A percentile compares a stretch with the other conserved stretches of the same genome.
phyloP scores from a whole-genome alignment of 2,888 invertebrate genomes.

The Xylophagus ater region DNA sequence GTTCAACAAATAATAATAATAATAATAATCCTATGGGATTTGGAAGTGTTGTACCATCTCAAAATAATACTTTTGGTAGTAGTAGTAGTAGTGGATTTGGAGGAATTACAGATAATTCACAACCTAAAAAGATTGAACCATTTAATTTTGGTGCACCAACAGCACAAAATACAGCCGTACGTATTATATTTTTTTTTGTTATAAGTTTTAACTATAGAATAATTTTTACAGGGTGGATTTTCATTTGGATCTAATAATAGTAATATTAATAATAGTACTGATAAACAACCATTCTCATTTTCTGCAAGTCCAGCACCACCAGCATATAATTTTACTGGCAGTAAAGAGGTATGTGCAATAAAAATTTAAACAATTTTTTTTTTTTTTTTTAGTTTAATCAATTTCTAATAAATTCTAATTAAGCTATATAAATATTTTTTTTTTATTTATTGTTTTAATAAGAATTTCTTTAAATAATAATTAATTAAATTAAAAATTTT shows the following conservation, averaged over 20 bases:
- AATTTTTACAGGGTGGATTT: constrained; percentile 18
- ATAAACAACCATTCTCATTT: constrained; percentile 18
- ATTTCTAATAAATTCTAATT: neutral
- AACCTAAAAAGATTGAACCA: too few relatives aligned
- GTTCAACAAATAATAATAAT: constrained; percentile 11
- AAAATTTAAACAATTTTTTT: neutral
- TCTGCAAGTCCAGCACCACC: constrained; percentile 9
- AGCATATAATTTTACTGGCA: constrained; percentile 16
- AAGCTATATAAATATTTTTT: neutral
- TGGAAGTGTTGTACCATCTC: constrained; percentile 2
- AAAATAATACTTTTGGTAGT: too few relatives aligned
- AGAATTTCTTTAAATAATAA: constrained; percentile 1
- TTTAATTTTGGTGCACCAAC: constrained; percentile 22
- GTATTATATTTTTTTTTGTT: neutral
- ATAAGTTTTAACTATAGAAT: neutral
- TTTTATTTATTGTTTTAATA: neutral
- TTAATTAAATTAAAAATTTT: neutral
- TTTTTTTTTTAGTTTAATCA: neutral
- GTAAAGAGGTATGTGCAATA: constrained; percentile 11
- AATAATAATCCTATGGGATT: constrained; percentile 5
- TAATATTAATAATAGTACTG: constrained; percentile 15
- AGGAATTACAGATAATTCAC: too few relatives aligned
- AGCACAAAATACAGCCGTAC: constrained; percentile 7
- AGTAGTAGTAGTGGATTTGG: constrained; percentile 9
- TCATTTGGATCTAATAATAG: constrained; percentile 19